Base-by-base conservation (phyloP, 2,797 vertebrate genomes). In the Cephalopachus bancanus region DNA sequence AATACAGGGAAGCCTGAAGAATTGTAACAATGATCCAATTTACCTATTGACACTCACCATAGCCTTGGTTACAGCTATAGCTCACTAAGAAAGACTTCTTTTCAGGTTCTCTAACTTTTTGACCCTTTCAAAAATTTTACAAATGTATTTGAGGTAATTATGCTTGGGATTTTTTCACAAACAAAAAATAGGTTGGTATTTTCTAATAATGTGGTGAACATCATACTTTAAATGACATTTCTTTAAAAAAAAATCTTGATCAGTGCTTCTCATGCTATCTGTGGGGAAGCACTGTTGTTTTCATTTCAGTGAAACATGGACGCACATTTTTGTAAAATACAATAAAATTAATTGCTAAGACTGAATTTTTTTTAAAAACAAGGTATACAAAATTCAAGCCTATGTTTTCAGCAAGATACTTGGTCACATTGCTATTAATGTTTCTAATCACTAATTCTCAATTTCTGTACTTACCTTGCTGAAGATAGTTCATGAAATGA, bases 181-280 rank as follows among this genome's bases (percentile, higher is more conserved):
- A 33, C 57, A 96, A 95, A 98, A 98, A 12, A 96, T 94, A 97
- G 72, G 16, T 83, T 79, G 81, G 26, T 79, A 62, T 94, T 95
- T 94, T 97, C 92, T 96, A 94, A 94, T 69, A 91, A 74, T n/a
- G 37, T 30, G 2, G 44, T 84, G 60, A 1, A 8, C 51, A 94
- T 1, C 0, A 2, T 92, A 94, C 80, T 94, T 92, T 53, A 96
- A 76, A 44, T 93, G 24, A 4, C 71, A 71, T 44, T 24, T 96
- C 72, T 95, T 97, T 91, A 98, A 96, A 69, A 89, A 24, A 30
- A 1, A 37, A 2, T 79, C 49, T 93, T 65, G 20, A 65, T 87
- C 10, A 44, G 15, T 53, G 8, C 24, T 89, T 93, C 55, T 75
- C 26, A 81, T 87, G 75, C 19, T 7, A 19, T 90, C 85, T 79